Conservation (phyloP, 2,113 vertebrate genomes). For the Murina feae region DNA sequence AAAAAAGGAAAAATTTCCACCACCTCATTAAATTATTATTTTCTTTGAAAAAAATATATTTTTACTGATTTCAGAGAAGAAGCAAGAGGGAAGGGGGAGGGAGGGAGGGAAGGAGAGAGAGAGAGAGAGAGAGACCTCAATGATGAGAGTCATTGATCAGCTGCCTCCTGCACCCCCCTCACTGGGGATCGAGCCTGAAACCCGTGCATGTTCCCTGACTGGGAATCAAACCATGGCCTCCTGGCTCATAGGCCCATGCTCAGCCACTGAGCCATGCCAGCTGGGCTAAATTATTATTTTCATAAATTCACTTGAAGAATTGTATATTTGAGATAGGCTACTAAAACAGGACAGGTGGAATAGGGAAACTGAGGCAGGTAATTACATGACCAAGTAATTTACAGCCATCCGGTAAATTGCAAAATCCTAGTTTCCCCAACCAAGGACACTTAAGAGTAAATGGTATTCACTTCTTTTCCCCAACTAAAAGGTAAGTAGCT, state of each 20-base stretch:
- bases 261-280: too few species aligned
- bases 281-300: not conserved
- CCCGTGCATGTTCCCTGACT: too few species aligned
- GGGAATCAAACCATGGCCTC: too few species aligned
- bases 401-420: not conserved
- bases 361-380: not conserved
- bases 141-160: too few species aligned
- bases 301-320: not conserved
- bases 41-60: too few species aligned
- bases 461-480: not conserved
- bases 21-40: not conserved
- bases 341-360: not conserved
- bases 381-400: not conserved
- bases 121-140: too few species aligned
- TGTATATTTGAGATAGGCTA: not conserved
- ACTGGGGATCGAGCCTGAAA: too few species aligned
- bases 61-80: too few species aligned
- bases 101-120: too few species aligned
- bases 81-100: too few species aligned
- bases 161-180: too few species aligned
- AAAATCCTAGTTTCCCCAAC: not conserved
- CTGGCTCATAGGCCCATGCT: too few species aligned
- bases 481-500: not conserved
- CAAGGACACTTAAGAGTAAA: not conserved
- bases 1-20: not conserved